Percentiles rank a stretch among this genome's conserved stretches.
Conservation (phyloP, 2,113 vertebrate genomes). For the Osmerus eperlanus region DNA sequence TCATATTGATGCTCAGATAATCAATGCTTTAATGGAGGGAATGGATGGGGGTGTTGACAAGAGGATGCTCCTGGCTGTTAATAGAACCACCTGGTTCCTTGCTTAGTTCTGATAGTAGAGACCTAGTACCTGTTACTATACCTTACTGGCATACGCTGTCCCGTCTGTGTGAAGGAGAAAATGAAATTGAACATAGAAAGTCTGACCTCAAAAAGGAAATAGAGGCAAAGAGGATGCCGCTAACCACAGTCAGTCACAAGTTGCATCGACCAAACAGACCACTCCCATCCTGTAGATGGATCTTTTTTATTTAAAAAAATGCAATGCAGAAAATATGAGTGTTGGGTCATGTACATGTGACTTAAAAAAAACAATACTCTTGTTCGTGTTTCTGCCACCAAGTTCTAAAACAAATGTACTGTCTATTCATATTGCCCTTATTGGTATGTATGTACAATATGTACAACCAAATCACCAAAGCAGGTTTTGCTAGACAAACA, state of each 20-base stretch:
- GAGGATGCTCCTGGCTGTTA: constrained; percentile 3
- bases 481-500: no score
- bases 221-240: background rate
- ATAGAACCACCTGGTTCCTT: background rate
- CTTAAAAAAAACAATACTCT: no score
- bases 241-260: background rate
- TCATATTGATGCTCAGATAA: constrained; percentile 23
- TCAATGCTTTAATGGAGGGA: background rate
- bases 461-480: no score
- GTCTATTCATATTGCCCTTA: no score
- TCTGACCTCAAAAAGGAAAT: no score
- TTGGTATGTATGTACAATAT: no score
- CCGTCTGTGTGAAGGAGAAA: no score
- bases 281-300: background rate
- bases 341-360: background rate
- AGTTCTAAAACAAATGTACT: no score
- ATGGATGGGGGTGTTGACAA: background rate
- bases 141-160: no score
- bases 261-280: background rate
- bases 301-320: background rate
- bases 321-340: background rate
- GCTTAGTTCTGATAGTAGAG: background rate
- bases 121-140: background rate
- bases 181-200: no score
- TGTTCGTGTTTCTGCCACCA: no score